Evolutionary conservation across 92 coral and sea anemone genomes (phyloP).

Genomic region (Virgularia gustaviana): DNA sequence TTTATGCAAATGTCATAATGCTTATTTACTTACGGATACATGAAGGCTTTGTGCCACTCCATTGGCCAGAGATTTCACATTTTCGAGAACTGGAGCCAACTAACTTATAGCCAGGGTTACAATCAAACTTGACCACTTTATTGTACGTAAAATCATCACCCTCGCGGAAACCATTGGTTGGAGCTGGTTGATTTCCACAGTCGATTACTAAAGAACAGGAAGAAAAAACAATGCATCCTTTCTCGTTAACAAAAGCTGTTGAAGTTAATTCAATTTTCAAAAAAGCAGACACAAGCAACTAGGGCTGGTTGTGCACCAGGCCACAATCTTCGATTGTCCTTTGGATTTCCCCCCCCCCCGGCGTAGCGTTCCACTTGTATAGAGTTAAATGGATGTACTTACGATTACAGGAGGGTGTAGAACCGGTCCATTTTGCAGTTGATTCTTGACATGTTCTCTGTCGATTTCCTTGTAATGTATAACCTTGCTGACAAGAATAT

Average conservation of each 20-base stretch:
- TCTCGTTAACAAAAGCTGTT: no score
- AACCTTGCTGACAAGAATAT: slow-evolving; percentile 71
- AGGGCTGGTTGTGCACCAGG: no score
- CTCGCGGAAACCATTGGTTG: slow-evolving; percentile 65
- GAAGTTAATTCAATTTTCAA: no score
- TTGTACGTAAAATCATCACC: slow-evolving; percentile 77
- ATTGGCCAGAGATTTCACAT: slow-evolving; percentile 75
- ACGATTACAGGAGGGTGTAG: slow-evolving; percentile 88
- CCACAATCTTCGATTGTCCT: no score
- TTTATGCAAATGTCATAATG: no score
- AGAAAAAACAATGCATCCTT: no score
- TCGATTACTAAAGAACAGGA: slow-evolving; percentile 68
- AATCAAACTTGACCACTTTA: slow-evolving; percentile 65
- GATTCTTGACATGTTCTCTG: slow-evolving; percentile 66
- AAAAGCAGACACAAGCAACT: no score
- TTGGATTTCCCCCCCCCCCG: no score
- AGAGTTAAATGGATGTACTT: no score
- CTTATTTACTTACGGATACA: slow-evolving; percentile 78
- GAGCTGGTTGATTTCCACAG: slow-evolving; percentile 79
- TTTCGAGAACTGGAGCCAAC: slow-evolving; percentile 70
- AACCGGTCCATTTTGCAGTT: slow-evolving; percentile 82
- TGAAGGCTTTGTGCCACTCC: slow-evolving; percentile 77
- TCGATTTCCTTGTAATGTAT: slow-evolving; percentile 61
- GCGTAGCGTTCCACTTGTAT: no score
- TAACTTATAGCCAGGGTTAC: slow-evolving; percentile 86